Conservation (phyloP, 2,888 invertebrate genomes). For the Listrodromus nycthemerus region DNA sequence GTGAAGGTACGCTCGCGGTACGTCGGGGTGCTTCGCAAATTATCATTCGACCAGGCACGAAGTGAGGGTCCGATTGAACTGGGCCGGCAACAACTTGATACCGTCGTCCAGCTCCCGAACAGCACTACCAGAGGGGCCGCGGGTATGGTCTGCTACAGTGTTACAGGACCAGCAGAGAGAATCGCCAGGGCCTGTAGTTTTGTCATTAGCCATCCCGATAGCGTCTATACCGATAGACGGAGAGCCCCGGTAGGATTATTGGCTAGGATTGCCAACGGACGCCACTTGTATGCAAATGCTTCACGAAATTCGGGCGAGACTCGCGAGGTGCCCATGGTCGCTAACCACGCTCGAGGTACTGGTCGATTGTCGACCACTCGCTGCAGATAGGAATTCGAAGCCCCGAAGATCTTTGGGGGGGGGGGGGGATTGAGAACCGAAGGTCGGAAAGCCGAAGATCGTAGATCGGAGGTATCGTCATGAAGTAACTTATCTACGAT, state of each 20-base stretch:
- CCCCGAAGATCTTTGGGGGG: constrained; percentile 37
- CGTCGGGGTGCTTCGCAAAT: constrained; percentile 78
- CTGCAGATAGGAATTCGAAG: constrained; percentile 51
- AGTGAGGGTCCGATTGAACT: constrained; percentile 80
- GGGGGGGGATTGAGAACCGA: constrained; percentile 41
- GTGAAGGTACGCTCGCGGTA: constrained; percentile 61
- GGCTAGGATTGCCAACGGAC: constrained; percentile 82
- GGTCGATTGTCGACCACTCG: constrained; percentile 49
- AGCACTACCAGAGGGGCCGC: constrained; percentile 30
- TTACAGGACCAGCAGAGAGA: constrained; percentile 56
- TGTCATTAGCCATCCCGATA: constrained; percentile 83
- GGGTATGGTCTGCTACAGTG: constrained; percentile 27
- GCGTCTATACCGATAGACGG: constrained; percentile 79
- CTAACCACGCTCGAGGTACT: constrained; percentile 25
- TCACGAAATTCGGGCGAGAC: constrained; percentile 69
- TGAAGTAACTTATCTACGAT: not conserved
- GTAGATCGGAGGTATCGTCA: constrained; percentile 31
- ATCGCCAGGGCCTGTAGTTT: constrained; percentile 83
- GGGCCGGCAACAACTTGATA: constrained; percentile 83
- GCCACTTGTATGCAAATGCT: constrained; percentile 83
- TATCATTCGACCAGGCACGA: constrained; percentile 82
- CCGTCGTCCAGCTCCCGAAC: constrained; percentile 72
- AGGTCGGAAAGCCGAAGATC: constrained; percentile 52
- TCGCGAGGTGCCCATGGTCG: constrained; percentile 53
- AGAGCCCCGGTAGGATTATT: constrained; percentile 79